Evolutionary conservation across 64 coral and sea anemone species (phyloP).

Genomic region (Astreopora myriophthalma): DNA sequence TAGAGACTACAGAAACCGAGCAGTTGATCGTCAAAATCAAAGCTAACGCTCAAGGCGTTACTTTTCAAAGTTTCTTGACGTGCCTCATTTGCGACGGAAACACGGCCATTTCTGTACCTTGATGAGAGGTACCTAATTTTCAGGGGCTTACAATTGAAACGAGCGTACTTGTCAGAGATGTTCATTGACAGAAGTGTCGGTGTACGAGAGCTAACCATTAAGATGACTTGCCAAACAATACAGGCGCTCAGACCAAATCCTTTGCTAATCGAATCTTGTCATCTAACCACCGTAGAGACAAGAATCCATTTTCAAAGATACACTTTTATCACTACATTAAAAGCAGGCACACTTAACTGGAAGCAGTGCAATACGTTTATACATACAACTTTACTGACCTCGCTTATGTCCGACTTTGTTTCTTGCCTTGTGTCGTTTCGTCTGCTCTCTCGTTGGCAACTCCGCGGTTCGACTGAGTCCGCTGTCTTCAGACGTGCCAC

Average conservation of each 20-base stretch:
- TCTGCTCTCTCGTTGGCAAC: neutral
- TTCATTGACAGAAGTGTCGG: neutral
- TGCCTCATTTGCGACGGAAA: too few species aligned
- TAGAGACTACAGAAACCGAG: too few species aligned
- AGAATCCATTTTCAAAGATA: constrained; percentile 15
- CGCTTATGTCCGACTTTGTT: constrained; percentile 41
- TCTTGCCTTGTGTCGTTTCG: constrained; percentile 5
- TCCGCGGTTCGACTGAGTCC: neutral
- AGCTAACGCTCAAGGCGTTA: too few species aligned
- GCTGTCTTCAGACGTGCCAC: constrained; percentile 14
- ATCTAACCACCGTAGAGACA: neutral
- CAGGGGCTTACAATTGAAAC: neutral
- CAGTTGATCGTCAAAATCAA: too few species aligned
- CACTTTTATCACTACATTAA: neutral
- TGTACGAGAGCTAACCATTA: neutral
- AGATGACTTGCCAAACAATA: neutral
- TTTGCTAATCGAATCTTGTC: constrained; percentile 1
- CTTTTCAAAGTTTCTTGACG: too few species aligned
- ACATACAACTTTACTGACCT: constrained; percentile 41
- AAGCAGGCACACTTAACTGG: neutral
- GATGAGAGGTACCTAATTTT: too few species aligned
- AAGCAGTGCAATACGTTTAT: neutral
- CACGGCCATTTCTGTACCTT: too few species aligned
- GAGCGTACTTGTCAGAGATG: neutral
- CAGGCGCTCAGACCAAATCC: neutral